These are phyloP conservation scores for Euclidia mi DNA, from an alignment of 2,888 invertebrate genomes.

Conservation along the genomic window DNA sequence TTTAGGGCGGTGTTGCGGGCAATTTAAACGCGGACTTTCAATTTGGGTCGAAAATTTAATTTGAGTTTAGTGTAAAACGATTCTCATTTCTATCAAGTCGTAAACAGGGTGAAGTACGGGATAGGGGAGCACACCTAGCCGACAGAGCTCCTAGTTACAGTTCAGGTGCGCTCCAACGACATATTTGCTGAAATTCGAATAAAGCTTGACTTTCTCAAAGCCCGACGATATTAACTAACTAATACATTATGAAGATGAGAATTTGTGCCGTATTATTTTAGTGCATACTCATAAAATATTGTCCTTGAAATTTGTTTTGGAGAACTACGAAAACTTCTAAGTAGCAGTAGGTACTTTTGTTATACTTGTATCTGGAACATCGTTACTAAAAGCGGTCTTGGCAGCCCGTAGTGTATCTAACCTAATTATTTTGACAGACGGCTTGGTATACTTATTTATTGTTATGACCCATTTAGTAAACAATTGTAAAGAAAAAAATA, in stretches of 20 bases:
- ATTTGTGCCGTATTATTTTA: slow-evolving; percentile 21
- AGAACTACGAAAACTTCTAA: not conserved
- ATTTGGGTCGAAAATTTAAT: slow-evolving; percentile 33
- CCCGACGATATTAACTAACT: slow-evolving; percentile 26
- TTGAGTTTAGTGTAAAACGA: slow-evolving; percentile 29
- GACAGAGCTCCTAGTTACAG: slow-evolving; percentile 9
- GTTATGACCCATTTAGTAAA: slow-evolving; percentile 51
- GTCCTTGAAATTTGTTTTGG: slow-evolving; percentile 8
- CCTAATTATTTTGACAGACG: slow-evolving; percentile 24
- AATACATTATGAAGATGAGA: slow-evolving; percentile 20
- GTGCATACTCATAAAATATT: slow-evolving; percentile 16
- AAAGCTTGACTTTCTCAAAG: slow-evolving; percentile 11
- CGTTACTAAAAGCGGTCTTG: not conserved
- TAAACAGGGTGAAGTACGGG: slow-evolving; percentile 32
- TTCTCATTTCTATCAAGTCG: slow-evolving; percentile 29
- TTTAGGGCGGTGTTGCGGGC: not conserved
- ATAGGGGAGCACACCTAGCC: slow-evolving; percentile 11
- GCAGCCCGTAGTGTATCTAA: slow-evolving; percentile 6
- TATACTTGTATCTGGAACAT: not conserved
- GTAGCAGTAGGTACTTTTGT: not conserved
- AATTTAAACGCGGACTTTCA: slow-evolving; percentile 18
- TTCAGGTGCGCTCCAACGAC: slow-evolving; percentile 26
- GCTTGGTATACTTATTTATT: slow-evolving; percentile 39
- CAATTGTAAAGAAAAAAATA: slow-evolving; percentile 46
- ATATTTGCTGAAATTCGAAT: slow-evolving; percentile 24